Percentiles rank a stretch among this genome's conserved stretches.
Conservation (phyloP, 2,888 invertebrate species). For the Anoncus sp. region DNA sequence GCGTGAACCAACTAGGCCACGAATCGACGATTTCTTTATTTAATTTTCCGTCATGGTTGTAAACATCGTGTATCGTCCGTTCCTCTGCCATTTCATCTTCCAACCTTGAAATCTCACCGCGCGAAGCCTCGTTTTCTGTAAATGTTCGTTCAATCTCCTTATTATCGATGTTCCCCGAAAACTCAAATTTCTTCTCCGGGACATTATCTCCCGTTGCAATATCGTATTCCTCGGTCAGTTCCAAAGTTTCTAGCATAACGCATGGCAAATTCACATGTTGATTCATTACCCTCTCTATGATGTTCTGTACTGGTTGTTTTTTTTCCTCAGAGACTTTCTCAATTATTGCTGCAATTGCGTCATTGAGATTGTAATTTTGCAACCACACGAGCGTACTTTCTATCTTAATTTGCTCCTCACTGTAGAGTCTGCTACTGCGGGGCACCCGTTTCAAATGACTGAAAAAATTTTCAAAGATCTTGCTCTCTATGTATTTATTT, state of each 20-base stretch:
- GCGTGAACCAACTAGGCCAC: background rate
- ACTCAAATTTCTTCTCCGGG: conserved; percentile 68
- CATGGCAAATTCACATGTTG: conserved; percentile 87
- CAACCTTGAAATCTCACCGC: conserved; percentile 58
- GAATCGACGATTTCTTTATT: background rate
- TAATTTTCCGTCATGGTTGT: conserved; percentile 71
- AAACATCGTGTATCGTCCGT: background rate
- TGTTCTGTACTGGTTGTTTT: conserved; percentile 84
- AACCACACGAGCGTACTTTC: conserved; percentile 91
- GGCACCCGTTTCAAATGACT: too few relatives aligned
- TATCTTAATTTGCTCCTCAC: conserved; percentile 87
- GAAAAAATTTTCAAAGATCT: conserved; percentile 86
- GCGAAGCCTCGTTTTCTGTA: background rate
- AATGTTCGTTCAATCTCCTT: background rate
- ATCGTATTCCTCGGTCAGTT: conserved; percentile 70
- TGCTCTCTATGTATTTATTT: conserved; percentile 92
- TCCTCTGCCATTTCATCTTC: conserved; percentile 62
- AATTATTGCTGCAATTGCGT: conserved; percentile 88
- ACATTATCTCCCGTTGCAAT: conserved; percentile 27
- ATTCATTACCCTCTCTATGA: conserved; percentile 87
- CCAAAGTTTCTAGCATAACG: conserved; percentile 86
- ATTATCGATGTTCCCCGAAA: conserved; percentile 66
- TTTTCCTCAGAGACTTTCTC: conserved; percentile 85
- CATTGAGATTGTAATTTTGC: conserved; percentile 87
- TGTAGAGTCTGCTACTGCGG: too few relatives aligned